Conservation (phyloP, 2,888 invertebrate genomes). For the Eristalinus aeneus region DNA sequence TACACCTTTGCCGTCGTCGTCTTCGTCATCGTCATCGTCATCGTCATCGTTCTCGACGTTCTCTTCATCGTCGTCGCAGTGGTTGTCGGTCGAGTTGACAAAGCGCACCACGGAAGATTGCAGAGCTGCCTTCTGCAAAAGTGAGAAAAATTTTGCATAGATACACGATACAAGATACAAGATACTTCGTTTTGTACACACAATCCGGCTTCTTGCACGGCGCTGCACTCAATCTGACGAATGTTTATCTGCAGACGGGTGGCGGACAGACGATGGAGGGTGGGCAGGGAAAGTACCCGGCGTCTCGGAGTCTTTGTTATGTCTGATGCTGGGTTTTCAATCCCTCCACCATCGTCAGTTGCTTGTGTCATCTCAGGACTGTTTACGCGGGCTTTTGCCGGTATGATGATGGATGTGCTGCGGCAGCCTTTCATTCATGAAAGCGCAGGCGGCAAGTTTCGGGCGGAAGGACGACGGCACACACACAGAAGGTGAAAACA, state of each 20-base stretch:
- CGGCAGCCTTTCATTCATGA: constrained; percentile 42
- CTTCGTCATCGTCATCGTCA: constrained; percentile 2
- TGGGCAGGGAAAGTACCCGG: constrained; percentile 51
- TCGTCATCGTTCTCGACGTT: not conserved
- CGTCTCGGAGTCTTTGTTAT: constrained; percentile 51
- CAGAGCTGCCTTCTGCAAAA: constrained; percentile 27
- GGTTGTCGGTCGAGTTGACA: not conserved
- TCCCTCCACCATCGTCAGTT: constrained; percentile 14
- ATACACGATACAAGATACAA: constrained; percentile 36
- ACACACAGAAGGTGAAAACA: constrained; percentile 10
- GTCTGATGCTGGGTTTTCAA: constrained; percentile 62
- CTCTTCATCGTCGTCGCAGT: not conserved
- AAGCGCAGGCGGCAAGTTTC: not conserved
- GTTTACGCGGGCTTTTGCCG: constrained; percentile 40
- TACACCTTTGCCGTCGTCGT: not conserved
- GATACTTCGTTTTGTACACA: constrained; percentile 48
- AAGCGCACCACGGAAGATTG: not conserved
- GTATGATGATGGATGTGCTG: constrained; percentile 23
- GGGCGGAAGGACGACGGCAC: constrained; percentile 14
- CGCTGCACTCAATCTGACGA: constrained; percentile 53
- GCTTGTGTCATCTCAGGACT: constrained; percentile 18
- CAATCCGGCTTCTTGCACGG: constrained; percentile 49
- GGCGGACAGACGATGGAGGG: not conserved
- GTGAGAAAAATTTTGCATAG: constrained; percentile 55
- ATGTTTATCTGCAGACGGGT: constrained; percentile 4